Base-by-base conservation (phyloP, 2,888 invertebrate genomes). In the Raillietiella orientalis region DNA sequence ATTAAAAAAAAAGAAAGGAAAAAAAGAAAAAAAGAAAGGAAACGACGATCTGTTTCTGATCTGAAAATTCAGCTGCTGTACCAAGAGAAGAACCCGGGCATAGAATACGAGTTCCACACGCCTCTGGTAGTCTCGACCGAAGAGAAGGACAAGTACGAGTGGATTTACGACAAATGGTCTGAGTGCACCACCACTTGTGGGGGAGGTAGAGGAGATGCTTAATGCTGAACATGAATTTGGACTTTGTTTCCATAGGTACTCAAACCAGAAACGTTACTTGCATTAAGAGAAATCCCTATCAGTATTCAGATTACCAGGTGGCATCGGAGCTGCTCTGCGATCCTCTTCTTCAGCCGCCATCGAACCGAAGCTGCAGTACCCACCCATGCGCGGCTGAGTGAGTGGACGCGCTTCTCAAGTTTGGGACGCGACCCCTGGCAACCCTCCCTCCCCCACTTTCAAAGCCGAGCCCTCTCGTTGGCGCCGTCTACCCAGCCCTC, bases 21-120 rank as follows among this genome's bases (percentile, higher is more conserved):
- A n/a, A n/a, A n/a, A n/a, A n/a, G n/a, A n/a, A n/a, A n/a, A n/a
- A n/a, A n/a, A n/a, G n/a, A n/a, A n/a, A n/a, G n/a, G n/a, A n/a
- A n/a, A n/a, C n/a, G n/a, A n/a, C n/a, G n/a, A n/a, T n/a, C n/a
- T n/a, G n/a, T n/a, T n/a, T n/a, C n/a, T n/a, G n/a, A n/a, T n/a
- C n/a, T n/a, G n/a, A 10, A 26, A 26, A 12, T 17, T 10, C 44
- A 71, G 70, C 49, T 87, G 30, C 47, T 75, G 25, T 67, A 67
- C 35, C 71, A 79, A 49, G 72, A 69, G 37, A 54, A 53, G 13
- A 75, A 75, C 40, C 69, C 74, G 2, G 79, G 75, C 5, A 62
- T 87, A 5, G 52, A 62, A 30, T 87, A 79, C 46, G 74, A 82
- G 41, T 87, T 82, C 52, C 79, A 77, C 39, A 56, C 82, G 17